A percentile compares a stretch with the other conserved stretches of the same genome.
These are phyloP conservation scores for Raja brachyura DNA, from an alignment of 2,113 vertebrate genomes.

Conservation along the genomic window DNA sequence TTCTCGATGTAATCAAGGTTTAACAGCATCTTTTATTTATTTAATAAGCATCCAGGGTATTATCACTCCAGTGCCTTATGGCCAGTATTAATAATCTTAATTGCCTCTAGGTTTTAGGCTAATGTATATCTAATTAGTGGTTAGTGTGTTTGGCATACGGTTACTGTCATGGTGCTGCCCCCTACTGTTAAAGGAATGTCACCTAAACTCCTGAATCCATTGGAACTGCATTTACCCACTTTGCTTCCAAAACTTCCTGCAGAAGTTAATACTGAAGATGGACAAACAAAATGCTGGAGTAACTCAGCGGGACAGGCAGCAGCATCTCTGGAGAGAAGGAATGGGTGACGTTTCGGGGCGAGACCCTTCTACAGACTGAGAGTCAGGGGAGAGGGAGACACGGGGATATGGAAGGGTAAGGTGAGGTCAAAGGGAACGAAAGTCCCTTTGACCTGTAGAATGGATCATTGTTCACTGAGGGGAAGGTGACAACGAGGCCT, in stretches of 20 bases:
- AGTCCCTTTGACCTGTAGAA: too few species aligned
- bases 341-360: too few species aligned
- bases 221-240: neutral
- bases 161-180: neutral
- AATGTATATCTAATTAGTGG: neutral
- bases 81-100: constrained; percentile 29
- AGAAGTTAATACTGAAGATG: neutral
- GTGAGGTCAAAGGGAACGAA: too few species aligned
- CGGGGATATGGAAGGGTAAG: too few species aligned
- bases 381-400: too few species aligned
- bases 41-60: constrained; percentile 7
- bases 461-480: too few species aligned
- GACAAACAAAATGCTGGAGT: too few species aligned
- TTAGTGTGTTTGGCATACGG: neutral
- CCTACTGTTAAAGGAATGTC: neutral
- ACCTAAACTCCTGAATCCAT: neutral
- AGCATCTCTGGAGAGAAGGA: too few species aligned
- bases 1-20: constrained; percentile 1
- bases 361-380: too few species aligned
- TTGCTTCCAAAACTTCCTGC: neutral
- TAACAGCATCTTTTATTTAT: constrained; percentile 17
- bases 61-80: neutral
- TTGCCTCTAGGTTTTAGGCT: neutral
- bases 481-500: too few species aligned
- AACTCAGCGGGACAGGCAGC: too few species aligned